These are phyloP conservation scores for Acipenser oxyrinchus DNA, from an alignment of 2,797 vertebrate genomes.

Conservation along the genomic window DNA sequence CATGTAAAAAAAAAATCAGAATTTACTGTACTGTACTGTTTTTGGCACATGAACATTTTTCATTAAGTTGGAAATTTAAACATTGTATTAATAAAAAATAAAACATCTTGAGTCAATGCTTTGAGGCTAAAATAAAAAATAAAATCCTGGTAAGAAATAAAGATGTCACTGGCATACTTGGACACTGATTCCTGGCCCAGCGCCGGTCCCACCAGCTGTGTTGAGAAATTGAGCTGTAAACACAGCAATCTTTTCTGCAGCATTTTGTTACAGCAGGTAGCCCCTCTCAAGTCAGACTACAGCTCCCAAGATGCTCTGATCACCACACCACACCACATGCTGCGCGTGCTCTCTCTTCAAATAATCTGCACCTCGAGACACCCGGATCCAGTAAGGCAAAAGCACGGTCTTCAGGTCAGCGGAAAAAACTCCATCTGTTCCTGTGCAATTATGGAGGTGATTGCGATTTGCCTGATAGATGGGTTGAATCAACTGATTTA, in stretches of 20 bases:
- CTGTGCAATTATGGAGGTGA: conserved; percentile 31
- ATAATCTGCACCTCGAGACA: conserved; percentile 30
- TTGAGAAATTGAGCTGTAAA: background rate
- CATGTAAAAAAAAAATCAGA: too few relatives aligned
- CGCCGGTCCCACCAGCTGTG: conserved; percentile 9
- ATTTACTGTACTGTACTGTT: too few relatives aligned
- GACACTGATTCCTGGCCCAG: conserved; percentile 4
- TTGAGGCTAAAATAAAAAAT: too few relatives aligned
- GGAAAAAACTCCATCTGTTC: conserved; percentile 43
- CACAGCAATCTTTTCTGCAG: background rate
- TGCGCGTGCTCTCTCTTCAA: conserved; percentile 17
- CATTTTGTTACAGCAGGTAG: conserved; percentile 6
- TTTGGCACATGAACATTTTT: too few relatives aligned
- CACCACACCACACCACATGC: conserved; percentile 9
- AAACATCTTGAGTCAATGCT: too few relatives aligned
- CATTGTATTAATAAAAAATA: too few relatives aligned
- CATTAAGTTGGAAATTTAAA: too few relatives aligned
- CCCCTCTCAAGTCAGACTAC: conserved; percentile 2
- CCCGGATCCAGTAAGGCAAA: conserved; percentile 35
- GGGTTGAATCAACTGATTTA: conserved; percentile 52
- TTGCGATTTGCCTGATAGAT: conserved; percentile 47
- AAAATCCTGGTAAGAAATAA: conserved; percentile 4
- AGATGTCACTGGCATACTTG: conserved; percentile 7
- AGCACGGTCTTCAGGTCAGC: conserved; percentile 28
- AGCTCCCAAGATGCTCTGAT: conserved; percentile 14